Conservation (phyloP, 1,140 invertebrate species). For the Aphis gossypii region DNA sequence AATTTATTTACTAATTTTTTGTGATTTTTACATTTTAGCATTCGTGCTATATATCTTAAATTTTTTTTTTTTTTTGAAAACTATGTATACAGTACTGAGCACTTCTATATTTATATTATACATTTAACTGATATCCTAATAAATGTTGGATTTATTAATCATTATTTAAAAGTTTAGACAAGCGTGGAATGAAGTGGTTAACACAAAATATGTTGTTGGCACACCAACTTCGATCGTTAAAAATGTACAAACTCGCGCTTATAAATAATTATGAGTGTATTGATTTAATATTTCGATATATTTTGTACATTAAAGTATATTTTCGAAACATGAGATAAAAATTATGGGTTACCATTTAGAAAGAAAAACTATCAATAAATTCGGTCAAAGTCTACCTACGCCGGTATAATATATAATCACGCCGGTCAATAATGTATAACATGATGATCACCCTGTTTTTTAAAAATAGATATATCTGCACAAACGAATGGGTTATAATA, state of each 20-base stretch:
- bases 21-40: no score
- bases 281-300: not conserved
- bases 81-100: no score
- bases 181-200: not conserved
- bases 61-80: no score
- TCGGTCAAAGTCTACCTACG: not conserved
- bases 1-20: no score
- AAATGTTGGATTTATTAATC: not conserved
- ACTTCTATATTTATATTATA: not conserved
- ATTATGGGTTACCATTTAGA: conserved; percentile 9
- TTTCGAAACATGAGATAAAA: not conserved
- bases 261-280: not conserved
- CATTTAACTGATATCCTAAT: not conserved
- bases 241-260: not conserved
- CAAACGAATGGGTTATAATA: not conserved
- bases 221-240: not conserved
- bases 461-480: not conserved
- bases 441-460: not conserved
- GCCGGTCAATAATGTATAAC: not conserved
- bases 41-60: no score
- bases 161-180: not conserved
- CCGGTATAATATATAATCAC: not conserved
- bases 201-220: not conserved
- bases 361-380: not conserved
- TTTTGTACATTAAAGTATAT: not conserved